phyloP scores from a whole-genome alignment of 2,113 vertebrate species.

The Turnix velox region DNA sequence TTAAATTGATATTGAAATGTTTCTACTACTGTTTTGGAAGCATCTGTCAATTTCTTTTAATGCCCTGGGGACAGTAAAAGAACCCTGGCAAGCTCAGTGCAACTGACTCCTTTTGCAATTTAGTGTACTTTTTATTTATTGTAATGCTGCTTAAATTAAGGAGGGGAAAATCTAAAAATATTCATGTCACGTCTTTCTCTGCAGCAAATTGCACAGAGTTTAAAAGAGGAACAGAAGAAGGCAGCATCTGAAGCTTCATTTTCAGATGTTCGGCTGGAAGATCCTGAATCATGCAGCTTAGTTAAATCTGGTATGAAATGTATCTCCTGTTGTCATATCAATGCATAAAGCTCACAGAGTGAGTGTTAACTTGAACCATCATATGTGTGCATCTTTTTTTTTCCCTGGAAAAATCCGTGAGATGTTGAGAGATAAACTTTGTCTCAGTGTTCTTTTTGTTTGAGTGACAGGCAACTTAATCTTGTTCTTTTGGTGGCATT shows the following conservation, averaged over 20 bases:
- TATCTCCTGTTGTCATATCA: not conserved
- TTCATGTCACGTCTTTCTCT: not conserved
- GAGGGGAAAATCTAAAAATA: not conserved
- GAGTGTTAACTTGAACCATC: not conserved
- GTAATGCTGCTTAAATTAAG: not conserved
- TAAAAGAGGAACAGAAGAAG: constrained; percentile 93
- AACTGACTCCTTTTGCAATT: not conserved
- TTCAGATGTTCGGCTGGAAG: constrained; percentile 88
- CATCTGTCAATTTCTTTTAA: not conserved
- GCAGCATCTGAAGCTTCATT: constrained; percentile 77
- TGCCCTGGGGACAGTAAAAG: not conserved
- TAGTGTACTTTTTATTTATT: not conserved
- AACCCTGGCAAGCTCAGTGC: not conserved
- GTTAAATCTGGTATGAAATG: constrained; percentile 77
- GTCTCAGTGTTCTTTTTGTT: not conserved
- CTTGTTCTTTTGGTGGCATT: not conserved
- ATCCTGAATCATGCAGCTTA: constrained; percentile 74
- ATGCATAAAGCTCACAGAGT: not conserved
- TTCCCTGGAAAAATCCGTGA: not conserved
- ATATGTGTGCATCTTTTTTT: not conserved
- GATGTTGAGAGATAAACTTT: not conserved
- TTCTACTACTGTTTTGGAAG: not conserved
- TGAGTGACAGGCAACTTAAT: not conserved
- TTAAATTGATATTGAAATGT: not conserved
- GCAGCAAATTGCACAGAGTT: constrained; percentile 94